Evolutionary conservation across 2,797 vertebrate species (phyloP).

Genomic region (Emys orbicularis): DNA sequence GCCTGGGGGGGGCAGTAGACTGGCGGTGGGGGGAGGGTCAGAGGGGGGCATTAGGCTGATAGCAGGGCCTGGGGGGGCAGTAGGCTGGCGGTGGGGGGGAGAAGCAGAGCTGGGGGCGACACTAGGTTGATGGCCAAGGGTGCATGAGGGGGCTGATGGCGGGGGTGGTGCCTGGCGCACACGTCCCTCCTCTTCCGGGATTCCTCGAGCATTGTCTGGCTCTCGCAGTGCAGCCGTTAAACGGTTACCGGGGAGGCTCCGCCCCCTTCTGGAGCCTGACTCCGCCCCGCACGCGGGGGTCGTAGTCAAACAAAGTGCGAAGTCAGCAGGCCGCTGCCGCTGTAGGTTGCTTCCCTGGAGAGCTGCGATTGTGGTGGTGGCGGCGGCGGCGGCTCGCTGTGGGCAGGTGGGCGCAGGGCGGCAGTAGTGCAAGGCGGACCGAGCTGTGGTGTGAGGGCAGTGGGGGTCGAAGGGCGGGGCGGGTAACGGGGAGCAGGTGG

Average conservation of each 20-base stretch:
- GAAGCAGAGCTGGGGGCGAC: no score
- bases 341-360: background rate
- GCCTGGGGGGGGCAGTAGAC: no score
- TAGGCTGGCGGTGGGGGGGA: no score
- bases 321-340: background rate
- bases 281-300: background rate
- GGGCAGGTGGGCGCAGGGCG: background rate
- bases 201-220: no score
- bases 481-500: no score
- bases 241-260: background rate
- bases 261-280: background rate
- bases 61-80: no score
- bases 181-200: accelerated
- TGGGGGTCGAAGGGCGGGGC: background rate
- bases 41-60: no score
- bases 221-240: background rate
- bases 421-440: no score
- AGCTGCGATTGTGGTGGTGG: background rate
- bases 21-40: no score
- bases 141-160: no score
- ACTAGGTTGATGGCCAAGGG: no score
- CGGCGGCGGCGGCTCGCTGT: accelerated
- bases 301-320: background rate
- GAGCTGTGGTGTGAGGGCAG: background rate
- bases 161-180: background rate